Conservation (phyloP, 92 coral and sea anemone species). For the Epizoanthus ramosus region DNA sequence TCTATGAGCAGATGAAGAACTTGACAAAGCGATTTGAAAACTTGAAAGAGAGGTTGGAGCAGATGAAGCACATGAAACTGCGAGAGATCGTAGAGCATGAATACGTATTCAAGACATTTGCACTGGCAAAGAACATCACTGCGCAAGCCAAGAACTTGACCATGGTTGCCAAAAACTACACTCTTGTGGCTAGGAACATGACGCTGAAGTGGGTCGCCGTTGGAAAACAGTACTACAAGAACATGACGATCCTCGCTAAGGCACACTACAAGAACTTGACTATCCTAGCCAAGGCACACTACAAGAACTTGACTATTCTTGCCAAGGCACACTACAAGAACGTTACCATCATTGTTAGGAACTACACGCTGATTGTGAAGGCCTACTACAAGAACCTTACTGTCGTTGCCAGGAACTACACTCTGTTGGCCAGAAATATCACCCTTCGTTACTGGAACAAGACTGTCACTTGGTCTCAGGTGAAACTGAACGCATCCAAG, state of each 20-base stretch:
- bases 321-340: slow-evolving; percentile 57
- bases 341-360: slow-evolving; percentile 57
- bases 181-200: slow-evolving; percentile 61
- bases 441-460: slow-evolving; percentile 44
- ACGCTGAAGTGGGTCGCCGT: slow-evolving; percentile 68
- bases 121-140: slow-evolving; percentile 69
- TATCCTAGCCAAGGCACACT: slow-evolving; percentile 1
- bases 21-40: slow-evolving; percentile 29
- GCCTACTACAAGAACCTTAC: slow-evolving; percentile 75
- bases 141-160: slow-evolving; percentile 57
- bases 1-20: slow-evolving; percentile 49
- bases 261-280: slow-evolving; percentile 22
- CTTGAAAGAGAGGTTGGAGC: slow-evolving; percentile 62
- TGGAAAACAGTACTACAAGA: slow-evolving; percentile 73
- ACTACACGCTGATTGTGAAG: slow-evolving; percentile 53
- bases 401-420: slow-evolving; percentile 61
- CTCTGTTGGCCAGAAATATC: slow-evolving; percentile 40
- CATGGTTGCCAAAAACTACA: slow-evolving; percentile 52
- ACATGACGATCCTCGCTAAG: slow-evolving; percentile 47
- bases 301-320: slow-evolving; percentile 3
- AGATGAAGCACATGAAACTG: slow-evolving; percentile 79
- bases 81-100: slow-evolving; percentile 84
- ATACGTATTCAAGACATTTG: slow-evolving; percentile 71
- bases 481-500: slow-evolving; percentile 54
- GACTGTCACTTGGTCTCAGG: slow-evolving; percentile 55